Percentiles rank a stretch among this genome's conserved stretches.
Conservation (phyloP, 2,113 vertebrate species). For the Antechinus flavipes region DNA sequence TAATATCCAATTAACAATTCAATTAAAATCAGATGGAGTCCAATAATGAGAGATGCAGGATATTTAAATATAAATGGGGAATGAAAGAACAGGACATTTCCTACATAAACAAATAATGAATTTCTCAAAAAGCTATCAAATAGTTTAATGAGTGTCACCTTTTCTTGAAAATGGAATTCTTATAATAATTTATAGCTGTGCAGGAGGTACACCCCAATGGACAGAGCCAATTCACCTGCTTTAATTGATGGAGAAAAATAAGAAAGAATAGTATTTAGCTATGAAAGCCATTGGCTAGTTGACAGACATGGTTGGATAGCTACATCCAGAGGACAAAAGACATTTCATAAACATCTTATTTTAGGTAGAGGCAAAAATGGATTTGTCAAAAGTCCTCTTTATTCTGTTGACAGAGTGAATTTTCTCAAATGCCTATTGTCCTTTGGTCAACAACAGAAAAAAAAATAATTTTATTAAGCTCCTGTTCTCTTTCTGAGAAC, state of each 20-base stretch:
- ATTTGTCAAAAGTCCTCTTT: conserved; percentile 46
- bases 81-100: neutral
- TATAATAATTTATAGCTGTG: conserved; percentile 21
- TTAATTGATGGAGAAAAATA: conserved; percentile 31
- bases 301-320: conserved; percentile 28
- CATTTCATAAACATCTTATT: neutral
- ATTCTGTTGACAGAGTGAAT: conserved; percentile 60
- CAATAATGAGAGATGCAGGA: neutral
- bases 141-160: neutral
- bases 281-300: neutral
- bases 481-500: conserved; percentile 41
- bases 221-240: conserved; percentile 9
- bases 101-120: neutral
- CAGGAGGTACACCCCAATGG: neutral
- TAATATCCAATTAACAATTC: neutral
- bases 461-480: conserved; percentile 47
- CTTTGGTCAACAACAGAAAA: conserved; percentile 53
- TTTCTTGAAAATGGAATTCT: conserved; percentile 43
- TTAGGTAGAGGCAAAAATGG: conserved; percentile 14
- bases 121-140: neutral
- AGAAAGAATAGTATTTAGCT: conserved; percentile 7
- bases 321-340: conserved; percentile 27
- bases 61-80: neutral
- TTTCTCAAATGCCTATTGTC: conserved; percentile 64
- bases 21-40: neutral